Evolutionary conservation across 2,888 invertebrate species (phyloP).

Genomic region (Stictocephala bisonia): DNA sequence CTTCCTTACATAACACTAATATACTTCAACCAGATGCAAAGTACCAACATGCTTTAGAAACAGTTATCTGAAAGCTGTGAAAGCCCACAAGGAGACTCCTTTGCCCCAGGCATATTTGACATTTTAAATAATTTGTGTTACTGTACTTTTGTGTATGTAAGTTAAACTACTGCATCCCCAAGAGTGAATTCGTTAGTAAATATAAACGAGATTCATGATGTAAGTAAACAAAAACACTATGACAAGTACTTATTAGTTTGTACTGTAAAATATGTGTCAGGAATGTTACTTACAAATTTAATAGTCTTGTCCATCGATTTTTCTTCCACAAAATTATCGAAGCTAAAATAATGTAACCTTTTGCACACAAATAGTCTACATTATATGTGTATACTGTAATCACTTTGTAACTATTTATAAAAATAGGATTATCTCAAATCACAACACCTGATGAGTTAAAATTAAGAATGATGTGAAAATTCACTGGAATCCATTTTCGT

Average conservation of each 20-base stretch:
- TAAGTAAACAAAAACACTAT: not conserved
- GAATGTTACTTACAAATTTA: conserved; percentile 45
- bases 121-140: too few species aligned
- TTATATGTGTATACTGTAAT: not conserved
- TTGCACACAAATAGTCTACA: not conserved
- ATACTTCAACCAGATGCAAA: too few species aligned
- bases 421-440: not conserved
- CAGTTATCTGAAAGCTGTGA: too few species aligned
- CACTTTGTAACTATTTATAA: conserved; percentile 17
- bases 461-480: conserved; percentile 40
- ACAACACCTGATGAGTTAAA: conserved; percentile 27
- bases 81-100: too few species aligned
- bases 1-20: too few species aligned
- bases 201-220: too few species aligned
- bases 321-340: conserved; percentile 1
- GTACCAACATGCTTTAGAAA: too few species aligned
- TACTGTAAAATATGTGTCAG: conserved; percentile 8
- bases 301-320: conserved; percentile 22
- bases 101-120: too few species aligned
- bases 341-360: not conserved
- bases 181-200: too few species aligned
- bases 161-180: too few species aligned
- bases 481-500: conserved; percentile 58
- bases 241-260: not conserved
- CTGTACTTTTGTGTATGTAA: too few species aligned